phyloP scores from a whole-genome alignment of 2,888 invertebrate species.

The Aporophyla nigra region DNA sequence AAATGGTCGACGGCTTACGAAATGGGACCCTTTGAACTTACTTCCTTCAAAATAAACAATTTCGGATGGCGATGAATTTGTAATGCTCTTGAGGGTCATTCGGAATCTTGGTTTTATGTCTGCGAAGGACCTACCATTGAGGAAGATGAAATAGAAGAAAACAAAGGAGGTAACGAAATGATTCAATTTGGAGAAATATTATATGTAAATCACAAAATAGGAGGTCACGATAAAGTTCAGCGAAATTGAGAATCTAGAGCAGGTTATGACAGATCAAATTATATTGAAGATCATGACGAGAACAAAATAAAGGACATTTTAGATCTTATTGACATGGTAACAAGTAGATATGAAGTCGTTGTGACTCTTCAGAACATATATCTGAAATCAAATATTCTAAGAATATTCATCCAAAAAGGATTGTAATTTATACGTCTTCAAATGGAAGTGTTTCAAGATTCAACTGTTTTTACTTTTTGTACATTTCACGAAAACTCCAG shows the following conservation, averaged over 20 bases:
- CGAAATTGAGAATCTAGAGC: neutral
- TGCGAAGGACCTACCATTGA: constrained; percentile 10
- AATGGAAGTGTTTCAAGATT: too few species aligned
- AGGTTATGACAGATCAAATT: neutral
- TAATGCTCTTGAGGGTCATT: constrained; percentile 49
- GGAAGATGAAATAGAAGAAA: constrained; percentile 32
- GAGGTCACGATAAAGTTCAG: constrained; percentile 6
- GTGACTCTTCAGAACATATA: neutral
- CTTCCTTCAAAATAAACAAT: constrained; percentile 54
- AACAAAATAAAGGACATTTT: neutral
- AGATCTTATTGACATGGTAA: neutral
- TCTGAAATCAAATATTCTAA: neutral
- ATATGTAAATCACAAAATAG: constrained; percentile 29
- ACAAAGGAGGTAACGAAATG: constrained; percentile 36
- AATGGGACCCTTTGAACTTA: constrained; percentile 40
- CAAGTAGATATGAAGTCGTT: neutral
- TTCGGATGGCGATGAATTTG: constrained; percentile 50
- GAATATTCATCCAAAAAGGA: neutral
- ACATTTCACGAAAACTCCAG: too few species aligned
- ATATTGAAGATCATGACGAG: neutral
- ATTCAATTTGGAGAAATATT: constrained; percentile 29
- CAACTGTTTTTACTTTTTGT: too few species aligned
- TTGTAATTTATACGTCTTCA: neutral
- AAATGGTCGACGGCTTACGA: constrained; percentile 48
- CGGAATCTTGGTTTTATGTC: constrained; percentile 19